These are phyloP conservation scores for Triplophysa tibetana DNA, from an alignment of 2,113 vertebrate species.

Conservation along the genomic window DNA sequence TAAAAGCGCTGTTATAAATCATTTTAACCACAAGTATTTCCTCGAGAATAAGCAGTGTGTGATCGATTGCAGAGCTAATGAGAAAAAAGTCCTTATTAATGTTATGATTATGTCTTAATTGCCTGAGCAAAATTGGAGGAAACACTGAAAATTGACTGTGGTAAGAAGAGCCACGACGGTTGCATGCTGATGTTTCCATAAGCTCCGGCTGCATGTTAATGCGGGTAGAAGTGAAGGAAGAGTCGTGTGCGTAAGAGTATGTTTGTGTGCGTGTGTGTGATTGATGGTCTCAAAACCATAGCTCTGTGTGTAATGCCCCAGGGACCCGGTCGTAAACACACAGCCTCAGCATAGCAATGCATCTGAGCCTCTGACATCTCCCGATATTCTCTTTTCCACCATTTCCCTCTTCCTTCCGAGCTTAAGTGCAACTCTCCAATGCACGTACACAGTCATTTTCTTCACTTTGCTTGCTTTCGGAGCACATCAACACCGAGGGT, in stretches of 20 bases:
- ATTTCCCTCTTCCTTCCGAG: not conserved
- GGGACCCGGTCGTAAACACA: slow-evolving; percentile 54
- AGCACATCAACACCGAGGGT: slow-evolving; percentile 3
- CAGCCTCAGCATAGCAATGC: slow-evolving; percentile 52
- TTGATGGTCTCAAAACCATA: slow-evolving; percentile 49
- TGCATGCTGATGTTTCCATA: slow-evolving; percentile 18
- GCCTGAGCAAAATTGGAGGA: slow-evolving; percentile 6
- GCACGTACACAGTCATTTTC: slow-evolving; percentile 8
- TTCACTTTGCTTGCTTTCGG: not conserved
- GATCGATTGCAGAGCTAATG: slow-evolving; percentile 13
- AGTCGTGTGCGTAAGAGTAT: slow-evolving; percentile 4
- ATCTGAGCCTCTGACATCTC: slow-evolving; percentile 43
- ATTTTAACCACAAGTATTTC: not conserved
- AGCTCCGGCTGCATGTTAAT: slow-evolving; percentile 13
- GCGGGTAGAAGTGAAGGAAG: slow-evolving; percentile 4
- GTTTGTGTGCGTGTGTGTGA: slow-evolving; percentile 31
- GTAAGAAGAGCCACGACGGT: slow-evolving; percentile 7
- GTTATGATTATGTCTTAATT: slow-evolving; percentile 24
- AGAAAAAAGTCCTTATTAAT: slow-evolving; percentile 19
- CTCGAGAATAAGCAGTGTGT: slow-evolving; percentile 17
- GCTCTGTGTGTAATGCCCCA: slow-evolving; percentile 39
- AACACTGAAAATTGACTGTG: slow-evolving; percentile 32
- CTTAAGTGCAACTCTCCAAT: not conserved
- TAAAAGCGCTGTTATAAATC: slow-evolving; percentile 18
- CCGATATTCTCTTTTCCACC: not conserved